Evolutionary conservation across 2,888 invertebrate genomes (phyloP), one percentile per base, ranked within the genome.

Genomic region (Phrixothrix hirtus): DNA sequence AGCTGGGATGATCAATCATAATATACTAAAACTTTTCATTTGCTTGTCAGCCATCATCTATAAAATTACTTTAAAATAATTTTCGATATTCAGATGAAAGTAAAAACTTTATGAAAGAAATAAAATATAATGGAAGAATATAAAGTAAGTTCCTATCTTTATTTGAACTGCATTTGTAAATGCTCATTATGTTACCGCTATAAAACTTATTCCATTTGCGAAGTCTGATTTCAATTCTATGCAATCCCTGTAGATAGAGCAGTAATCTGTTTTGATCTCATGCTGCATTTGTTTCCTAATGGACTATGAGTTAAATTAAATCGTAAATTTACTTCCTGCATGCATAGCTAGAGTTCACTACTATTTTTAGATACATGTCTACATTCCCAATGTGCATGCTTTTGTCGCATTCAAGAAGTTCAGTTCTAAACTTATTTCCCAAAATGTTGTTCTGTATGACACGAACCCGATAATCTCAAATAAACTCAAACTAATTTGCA

Each of bases 131-230:
- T 25, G 26, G 37, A 37, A 21, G 12, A 25, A 37, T 13, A 37
- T 37, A 37, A 37, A 25, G 9, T 11, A 26, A n/a, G 10, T 29
- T 29, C 9, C 15, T 15, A 39, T 13, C 29, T 39, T 39, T 39
- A 39, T 39, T 27, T 16, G 15, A 29, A 13, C 29, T 39, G 30
- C 30, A 27, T 39, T 27, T 15, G 14, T 25, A 12, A 39, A 27
- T 27, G 15, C 11, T 26, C 14, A 16, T 26, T 29, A 29, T 29
- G 29, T 5, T 29, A 29, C 9, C n/a, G 39, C 12, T 29, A 39
- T 39, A 39, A 39, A 39, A 39, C 29, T 39, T 39, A 39, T 39
- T 39, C 16, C 39, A 39, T 29, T 39, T 39, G 39, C 26, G 16
- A 39, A 27, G 16, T 29, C 4, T 26, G 11, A 39, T 29, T 17